These are phyloP conservation scores for Malthinus flaveolus DNA, from an alignment of 2,888 invertebrate species.

Conservation along the genomic window DNA sequence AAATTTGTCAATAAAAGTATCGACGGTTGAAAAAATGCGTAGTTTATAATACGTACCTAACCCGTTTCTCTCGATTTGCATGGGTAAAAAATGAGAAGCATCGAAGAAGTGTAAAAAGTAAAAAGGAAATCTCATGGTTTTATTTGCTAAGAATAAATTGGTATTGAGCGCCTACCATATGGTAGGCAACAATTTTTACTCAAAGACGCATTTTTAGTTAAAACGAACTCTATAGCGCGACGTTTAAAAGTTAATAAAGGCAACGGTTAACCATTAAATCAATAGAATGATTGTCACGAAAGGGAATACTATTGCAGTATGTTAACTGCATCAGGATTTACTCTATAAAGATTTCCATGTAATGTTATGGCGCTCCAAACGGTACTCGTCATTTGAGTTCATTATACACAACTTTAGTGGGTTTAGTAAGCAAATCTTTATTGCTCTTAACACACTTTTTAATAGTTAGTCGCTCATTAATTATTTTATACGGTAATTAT, in stretches of 20 bases:
- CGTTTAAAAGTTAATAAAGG: conserved; percentile 1
- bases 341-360: background rate
- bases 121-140: background rate
- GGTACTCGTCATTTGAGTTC: conserved; percentile 18
- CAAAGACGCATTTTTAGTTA: background rate
- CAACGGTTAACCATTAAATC: background rate
- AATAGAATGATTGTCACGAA: background rate
- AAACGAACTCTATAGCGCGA: background rate
- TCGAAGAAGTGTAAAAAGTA: background rate
- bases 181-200: background rate
- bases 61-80: conserved; percentile 1
- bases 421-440: conserved; percentile 13
- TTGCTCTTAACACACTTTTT: conserved; percentile 8
- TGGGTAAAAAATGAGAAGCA: background rate
- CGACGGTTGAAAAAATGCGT: background rate
- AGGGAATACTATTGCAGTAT: conserved; percentile 1
- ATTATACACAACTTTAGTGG: conserved; percentile 19
- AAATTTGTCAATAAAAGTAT: too few relatives aligned
- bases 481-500: background rate
- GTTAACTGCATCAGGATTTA: conserved; percentile 6
- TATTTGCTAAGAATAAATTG: background rate
- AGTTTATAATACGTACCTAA: background rate
- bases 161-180: conserved; percentile 1
- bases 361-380: conserved; percentile 20
- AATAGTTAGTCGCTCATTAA: conserved; percentile 2